Conservation (phyloP, 1,140 invertebrate genomes). For the Drosophila athabasca region DNA sequence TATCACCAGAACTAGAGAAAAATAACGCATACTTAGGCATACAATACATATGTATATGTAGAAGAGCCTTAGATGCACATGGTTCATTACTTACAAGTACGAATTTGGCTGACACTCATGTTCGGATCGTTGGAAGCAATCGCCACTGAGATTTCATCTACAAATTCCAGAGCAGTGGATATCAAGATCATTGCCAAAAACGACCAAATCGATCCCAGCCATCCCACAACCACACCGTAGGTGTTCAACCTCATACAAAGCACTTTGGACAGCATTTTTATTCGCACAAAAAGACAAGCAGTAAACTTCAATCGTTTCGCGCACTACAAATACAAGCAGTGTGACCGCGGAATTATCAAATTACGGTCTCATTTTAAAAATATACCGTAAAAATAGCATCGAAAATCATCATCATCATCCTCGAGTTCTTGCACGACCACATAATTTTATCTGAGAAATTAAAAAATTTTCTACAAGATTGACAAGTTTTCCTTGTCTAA, state of each 20-base stretch:
- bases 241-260: constrained; percentile 63
- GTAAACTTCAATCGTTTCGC: background rate
- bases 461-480: too few species aligned
- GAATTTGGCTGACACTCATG: constrained; percentile 14
- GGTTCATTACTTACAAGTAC: constrained; percentile 15
- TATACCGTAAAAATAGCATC: too few species aligned
- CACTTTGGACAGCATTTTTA: constrained; percentile 51
- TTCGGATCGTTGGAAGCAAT: background rate
- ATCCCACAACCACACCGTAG: constrained; percentile 62
- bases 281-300: background rate
- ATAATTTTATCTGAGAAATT: too few species aligned
- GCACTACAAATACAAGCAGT: background rate
- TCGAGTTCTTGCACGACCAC: too few species aligned
- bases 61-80: background rate
- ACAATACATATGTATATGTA: background rate
- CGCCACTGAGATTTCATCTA: constrained; percentile 33
- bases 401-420: too few species aligned
- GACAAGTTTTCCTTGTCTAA: too few species aligned
- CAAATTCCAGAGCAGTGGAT: constrained; percentile 19
- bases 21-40: background rate
- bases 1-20: constrained; percentile 42
- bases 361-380: too few species aligned
- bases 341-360: too few species aligned
- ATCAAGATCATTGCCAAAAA: constrained; percentile 29
- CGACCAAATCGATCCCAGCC: constrained; percentile 48